Percentiles rank a stretch among this genome's conserved stretches.
Evolutionary conservation across 1,140 invertebrate genomes (phyloP).

Genomic region (Druon quercuslanigerum): DNA sequence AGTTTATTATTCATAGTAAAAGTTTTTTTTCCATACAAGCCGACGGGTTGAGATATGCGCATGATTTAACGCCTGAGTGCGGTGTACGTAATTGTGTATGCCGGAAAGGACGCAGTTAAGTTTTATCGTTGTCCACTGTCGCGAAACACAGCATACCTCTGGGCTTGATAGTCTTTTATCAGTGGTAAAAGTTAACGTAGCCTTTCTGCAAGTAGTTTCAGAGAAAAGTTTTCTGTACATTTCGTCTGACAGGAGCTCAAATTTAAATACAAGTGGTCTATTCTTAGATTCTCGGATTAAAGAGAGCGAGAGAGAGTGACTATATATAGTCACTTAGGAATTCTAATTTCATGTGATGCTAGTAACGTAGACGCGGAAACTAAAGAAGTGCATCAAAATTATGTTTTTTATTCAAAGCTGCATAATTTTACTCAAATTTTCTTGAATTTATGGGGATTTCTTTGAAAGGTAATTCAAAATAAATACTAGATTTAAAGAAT

Average conservation of each 20-base stretch:
- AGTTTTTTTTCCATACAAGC: not conserved
- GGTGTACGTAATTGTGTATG: conserved; percentile 28
- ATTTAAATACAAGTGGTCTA: not conserved
- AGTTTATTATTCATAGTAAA: conserved; percentile 32
- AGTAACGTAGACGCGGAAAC: too few relatives aligned
- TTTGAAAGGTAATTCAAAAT: too few relatives aligned
- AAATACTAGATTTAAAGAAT: too few relatives aligned
- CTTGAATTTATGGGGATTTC: too few relatives aligned
- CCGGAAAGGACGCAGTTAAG: conserved; percentile 30
- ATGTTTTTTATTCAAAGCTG: too few relatives aligned
- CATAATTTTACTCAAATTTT: too few relatives aligned
- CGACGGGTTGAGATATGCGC: conserved; percentile 29
- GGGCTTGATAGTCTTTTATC: conserved; percentile 25
- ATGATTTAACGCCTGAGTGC: conserved; percentile 35
- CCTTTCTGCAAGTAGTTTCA: conserved; percentile 5
- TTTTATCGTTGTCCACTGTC: conserved; percentile 29
- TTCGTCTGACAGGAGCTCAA: not conserved
- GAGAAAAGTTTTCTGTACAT: not conserved
- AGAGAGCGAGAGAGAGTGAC: not conserved
- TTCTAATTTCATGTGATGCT: too few relatives aligned
- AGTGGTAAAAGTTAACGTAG: conserved; percentile 6
- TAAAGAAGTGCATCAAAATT: too few relatives aligned
- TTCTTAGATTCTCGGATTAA: not conserved
- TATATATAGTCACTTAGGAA: not conserved
- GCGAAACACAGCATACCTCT: conserved; percentile 16